A percentile compares a stretch with the other conserved stretches of the same genome.
Conservation (phyloP, 2,797 vertebrate genomes). For the Phoebastria nigripes region DNA sequence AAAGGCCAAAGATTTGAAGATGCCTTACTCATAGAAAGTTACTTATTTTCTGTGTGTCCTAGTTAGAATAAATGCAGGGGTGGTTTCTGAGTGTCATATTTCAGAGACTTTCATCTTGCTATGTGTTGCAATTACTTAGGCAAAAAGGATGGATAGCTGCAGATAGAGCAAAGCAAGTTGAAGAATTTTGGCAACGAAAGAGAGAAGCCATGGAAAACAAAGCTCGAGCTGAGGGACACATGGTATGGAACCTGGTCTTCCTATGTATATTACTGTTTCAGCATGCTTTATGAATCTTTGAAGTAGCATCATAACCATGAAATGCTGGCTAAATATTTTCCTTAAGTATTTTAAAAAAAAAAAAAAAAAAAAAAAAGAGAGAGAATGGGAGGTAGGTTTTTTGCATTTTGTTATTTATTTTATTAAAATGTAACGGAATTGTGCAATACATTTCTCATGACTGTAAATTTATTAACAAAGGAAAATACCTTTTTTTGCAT, state of each 20-base stretch:
- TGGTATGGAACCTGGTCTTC: conserved; percentile 80
- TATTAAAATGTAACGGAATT: neutral
- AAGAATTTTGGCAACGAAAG: conserved; percentile 94
- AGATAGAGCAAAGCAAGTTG: conserved; percentile 87
- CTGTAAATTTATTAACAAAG: neutral
- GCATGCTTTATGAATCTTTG: neutral
- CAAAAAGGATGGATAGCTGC: conserved; percentile 78
- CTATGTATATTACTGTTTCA: neutral
- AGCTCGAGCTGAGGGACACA: conserved; percentile 93
- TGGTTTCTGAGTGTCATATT: neutral
- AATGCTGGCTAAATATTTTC: neutral
- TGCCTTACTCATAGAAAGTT: neutral
- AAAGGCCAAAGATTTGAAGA: neutral
- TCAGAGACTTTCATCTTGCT: conserved; percentile 29
- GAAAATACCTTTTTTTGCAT: neutral
- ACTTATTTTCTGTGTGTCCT: neutral
- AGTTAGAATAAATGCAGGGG: neutral
- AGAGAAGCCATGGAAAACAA: conserved; percentile 95
- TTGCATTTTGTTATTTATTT: neutral
- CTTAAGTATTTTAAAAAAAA: neutral
- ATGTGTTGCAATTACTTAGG: conserved; percentile 74
- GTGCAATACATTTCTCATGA: neutral
- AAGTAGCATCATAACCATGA: neutral
- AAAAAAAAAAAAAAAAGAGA: too few relatives aligned
- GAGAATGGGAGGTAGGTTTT: neutral